A percentile compares a stretch with the other conserved stretches of the same genome.
These are phyloP conservation scores for Hydrozoanthus tunicans DNA, from an alignment of 64 coral and sea anemone species.

Conservation along the genomic window DNA sequence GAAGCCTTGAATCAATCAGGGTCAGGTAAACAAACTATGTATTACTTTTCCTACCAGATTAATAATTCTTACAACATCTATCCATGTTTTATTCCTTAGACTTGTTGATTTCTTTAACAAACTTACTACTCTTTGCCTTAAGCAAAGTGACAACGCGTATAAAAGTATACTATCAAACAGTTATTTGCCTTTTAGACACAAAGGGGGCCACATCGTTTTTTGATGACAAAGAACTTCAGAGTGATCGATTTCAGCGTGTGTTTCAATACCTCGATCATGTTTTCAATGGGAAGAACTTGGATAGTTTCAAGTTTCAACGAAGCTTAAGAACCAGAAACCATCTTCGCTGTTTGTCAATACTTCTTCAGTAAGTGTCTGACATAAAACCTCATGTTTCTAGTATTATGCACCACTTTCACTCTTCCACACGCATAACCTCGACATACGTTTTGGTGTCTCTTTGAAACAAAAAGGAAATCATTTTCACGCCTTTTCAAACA, in stretches of 20 bases:
- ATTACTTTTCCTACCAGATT: neutral
- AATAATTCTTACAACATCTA: too few relatives aligned
- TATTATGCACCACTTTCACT: neutral
- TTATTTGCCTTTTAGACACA: neutral
- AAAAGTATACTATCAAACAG: neutral
- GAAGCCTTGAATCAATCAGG: neutral
- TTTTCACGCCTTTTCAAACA: too few relatives aligned
- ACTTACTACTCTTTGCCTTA: too few relatives aligned
- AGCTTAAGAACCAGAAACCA: neutral
- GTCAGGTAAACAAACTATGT: neutral
- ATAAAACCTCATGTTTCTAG: neutral
- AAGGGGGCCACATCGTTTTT: neutral
- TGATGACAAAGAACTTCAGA: neutral
- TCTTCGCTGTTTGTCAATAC: neutral
- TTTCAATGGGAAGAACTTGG: neutral
- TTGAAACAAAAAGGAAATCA: too few relatives aligned
- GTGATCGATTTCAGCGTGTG: slow-evolving; percentile 7
- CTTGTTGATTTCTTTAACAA: too few relatives aligned
- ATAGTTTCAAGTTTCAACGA: neutral
- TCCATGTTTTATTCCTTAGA: too few relatives aligned
- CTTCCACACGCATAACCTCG: too few relatives aligned
- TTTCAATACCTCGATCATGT: slow-evolving; percentile 20
- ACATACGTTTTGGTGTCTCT: too few relatives aligned
- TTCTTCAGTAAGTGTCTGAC: slow-evolving; percentile 17
- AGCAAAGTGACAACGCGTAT: too few relatives aligned